Percentiles rank a stretch among this genome's conserved stretches.
These are phyloP conservation scores for Onychostoma macrolepis DNA, from an alignment of 2,113 vertebrate genomes.

Conservation along the genomic window DNA sequence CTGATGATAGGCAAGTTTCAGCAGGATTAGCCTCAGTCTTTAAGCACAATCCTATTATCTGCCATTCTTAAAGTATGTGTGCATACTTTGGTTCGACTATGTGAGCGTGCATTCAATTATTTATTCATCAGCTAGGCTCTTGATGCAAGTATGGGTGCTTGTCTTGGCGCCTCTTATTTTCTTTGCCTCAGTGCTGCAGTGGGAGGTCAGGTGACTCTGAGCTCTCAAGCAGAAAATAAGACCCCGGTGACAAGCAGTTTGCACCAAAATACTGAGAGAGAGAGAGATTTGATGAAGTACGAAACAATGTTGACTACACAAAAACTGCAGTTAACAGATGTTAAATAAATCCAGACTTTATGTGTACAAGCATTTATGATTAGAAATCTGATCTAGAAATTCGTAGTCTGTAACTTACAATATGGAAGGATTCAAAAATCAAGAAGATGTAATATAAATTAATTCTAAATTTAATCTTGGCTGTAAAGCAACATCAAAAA, in stretches of 20 bases:
- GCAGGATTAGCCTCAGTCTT: background rate
- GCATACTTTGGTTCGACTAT: background rate
- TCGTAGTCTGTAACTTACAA: background rate
- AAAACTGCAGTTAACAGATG: background rate
- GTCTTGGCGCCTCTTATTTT: background rate
- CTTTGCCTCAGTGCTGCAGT: background rate
- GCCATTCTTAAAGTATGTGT: background rate
- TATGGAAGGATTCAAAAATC: background rate
- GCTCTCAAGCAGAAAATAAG: constrained; percentile 28
- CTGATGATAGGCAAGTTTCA: background rate
- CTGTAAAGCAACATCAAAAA: background rate
- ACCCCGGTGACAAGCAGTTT: constrained; percentile 10
- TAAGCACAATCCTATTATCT: background rate
- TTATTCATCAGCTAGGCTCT: background rate
- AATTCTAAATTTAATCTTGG: background rate
- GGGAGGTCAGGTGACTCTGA: constrained; percentile 27
- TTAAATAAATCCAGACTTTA: background rate
- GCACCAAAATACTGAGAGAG: background rate
- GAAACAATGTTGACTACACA: background rate
- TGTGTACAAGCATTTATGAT: background rate
- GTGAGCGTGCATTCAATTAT: background rate
- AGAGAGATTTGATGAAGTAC: background rate
- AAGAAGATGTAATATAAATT: background rate
- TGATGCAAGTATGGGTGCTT: background rate
- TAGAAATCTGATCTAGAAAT: background rate